Conservation (phyloP, 1,140 invertebrate species). For the Manduca sexta region DNA sequence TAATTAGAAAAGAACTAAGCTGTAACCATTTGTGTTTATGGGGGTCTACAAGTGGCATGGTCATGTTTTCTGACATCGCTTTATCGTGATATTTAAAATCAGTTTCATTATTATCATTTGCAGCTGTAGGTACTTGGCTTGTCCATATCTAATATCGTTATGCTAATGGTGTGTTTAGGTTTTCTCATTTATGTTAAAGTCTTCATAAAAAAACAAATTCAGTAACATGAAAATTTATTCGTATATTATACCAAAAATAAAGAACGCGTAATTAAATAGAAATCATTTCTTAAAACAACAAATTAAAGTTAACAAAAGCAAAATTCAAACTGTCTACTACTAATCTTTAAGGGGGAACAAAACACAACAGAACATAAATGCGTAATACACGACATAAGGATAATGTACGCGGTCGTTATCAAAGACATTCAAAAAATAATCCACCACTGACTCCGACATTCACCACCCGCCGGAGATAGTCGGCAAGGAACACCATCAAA, state of each 20-base stretch:
- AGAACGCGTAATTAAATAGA: no score
- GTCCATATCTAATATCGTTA: no score
- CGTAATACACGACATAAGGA: conserved; percentile 21
- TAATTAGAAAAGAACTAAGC: conserved; percentile 71
- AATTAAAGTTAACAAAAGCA: no score
- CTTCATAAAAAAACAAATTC: no score
- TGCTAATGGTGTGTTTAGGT: no score
- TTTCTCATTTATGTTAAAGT: no score
- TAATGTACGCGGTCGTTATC: conserved; percentile 52
- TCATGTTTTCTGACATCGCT: conserved; percentile 43
- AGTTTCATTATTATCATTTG: no score
- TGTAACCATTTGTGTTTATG: conserved; percentile 68
- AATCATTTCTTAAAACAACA: no score
- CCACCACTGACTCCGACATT: conserved; percentile 47
- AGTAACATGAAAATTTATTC: no score
- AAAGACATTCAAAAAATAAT: conserved; percentile 63
- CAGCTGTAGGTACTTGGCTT: not conserved
- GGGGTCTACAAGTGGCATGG: conserved; percentile 33
- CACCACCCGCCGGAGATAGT: conserved; percentile 58
- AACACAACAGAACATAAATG: not conserved
- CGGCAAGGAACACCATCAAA: conserved; percentile 71
- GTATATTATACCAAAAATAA: no score
- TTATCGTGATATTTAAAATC: not conserved
- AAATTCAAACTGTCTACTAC: no score
- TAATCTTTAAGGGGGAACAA: not conserved